Conservation (phyloP, 1,140 invertebrate genomes). For the Lucilia cuprina region DNA sequence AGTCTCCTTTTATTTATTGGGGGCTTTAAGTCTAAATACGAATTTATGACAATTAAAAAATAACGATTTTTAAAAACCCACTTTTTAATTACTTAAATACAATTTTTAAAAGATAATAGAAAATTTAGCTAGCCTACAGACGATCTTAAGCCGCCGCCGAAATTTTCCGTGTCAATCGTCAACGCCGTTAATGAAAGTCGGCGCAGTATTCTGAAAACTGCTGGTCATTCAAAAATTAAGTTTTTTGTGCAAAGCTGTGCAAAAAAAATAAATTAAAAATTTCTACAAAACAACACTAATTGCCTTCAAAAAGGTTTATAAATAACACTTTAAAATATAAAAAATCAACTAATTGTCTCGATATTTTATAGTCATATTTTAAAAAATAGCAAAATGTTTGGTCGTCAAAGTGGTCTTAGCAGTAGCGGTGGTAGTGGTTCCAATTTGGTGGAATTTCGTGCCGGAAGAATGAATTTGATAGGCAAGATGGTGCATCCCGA, state of each 20-base stretch:
- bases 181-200: no score
- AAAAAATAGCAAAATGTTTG: conserved; percentile 50
- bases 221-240: conserved; percentile 8
- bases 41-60: background rate
- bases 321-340: background rate
- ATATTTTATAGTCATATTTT: background rate
- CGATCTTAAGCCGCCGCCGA: no score
- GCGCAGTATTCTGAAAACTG: background rate
- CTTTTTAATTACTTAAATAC: no score
- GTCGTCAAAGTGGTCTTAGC: conserved; percentile 55
- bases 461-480: conserved; percentile 96
- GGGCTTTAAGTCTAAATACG: no score
- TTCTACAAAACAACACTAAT: background rate
- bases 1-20: no score
- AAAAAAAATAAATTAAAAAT: background rate
- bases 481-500: conserved; percentile 95
- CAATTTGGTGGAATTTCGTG: conserved; percentile 89
- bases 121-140: no score
- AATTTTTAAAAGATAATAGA: no score
- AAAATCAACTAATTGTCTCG: background rate
- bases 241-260: background rate
- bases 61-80: background rate
- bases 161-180: no score
- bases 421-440: conserved; percentile 88
- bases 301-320: background rate